phyloP scores from a whole-genome alignment of 2,797 vertebrate species.

The Takifugu ocellatus region DNA sequence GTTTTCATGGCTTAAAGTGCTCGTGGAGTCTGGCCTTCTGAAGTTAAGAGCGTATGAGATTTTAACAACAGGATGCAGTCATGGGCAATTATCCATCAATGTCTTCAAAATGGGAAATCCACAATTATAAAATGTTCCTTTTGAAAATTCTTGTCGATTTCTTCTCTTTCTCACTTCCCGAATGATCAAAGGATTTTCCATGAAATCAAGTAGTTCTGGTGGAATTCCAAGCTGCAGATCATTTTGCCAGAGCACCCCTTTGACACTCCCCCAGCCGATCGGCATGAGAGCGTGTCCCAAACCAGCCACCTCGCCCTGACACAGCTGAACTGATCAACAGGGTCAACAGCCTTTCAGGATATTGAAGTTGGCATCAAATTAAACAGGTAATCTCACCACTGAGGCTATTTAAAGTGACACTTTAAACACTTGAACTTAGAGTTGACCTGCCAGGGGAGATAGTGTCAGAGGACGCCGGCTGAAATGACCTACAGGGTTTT shows the following conservation, averaged over 20 bases:
- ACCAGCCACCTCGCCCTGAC: conserved; percentile 44
- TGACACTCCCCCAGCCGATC: conserved; percentile 15
- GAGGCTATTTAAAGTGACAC: conserved; percentile 67
- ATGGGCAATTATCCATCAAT: conserved; percentile 1
- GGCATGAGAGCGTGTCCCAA: conserved; percentile 18
- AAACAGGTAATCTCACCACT: conserved; percentile 62
- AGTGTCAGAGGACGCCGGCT: conserved; percentile 33
- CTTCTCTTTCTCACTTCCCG: neutral
- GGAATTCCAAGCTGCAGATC: neutral
- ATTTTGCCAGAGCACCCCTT: conserved; percentile 3
- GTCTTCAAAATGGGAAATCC: neutral
- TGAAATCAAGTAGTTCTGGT: conserved; percentile 44
- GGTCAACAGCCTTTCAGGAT: conserved; percentile 65
- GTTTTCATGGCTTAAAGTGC: conserved; percentile 9
- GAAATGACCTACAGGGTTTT: conserved; percentile 51
- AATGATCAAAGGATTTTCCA: conserved; percentile 8
- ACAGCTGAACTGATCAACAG: conserved; percentile 21
- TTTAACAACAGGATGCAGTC: conserved; percentile 10
- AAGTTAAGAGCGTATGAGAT: conserved; percentile 15
- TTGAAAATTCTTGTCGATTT: neutral
- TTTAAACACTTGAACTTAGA: conserved; percentile 65
- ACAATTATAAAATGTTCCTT: conserved; percentile 1
- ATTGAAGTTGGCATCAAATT: conserved; percentile 65
- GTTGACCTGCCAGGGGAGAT: conserved; percentile 20
- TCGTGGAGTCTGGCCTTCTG: neutral